Evolutionary conservation across 2,113 vertebrate genomes (phyloP).

Genomic region (Gasterosteus aculeatus): DNA sequence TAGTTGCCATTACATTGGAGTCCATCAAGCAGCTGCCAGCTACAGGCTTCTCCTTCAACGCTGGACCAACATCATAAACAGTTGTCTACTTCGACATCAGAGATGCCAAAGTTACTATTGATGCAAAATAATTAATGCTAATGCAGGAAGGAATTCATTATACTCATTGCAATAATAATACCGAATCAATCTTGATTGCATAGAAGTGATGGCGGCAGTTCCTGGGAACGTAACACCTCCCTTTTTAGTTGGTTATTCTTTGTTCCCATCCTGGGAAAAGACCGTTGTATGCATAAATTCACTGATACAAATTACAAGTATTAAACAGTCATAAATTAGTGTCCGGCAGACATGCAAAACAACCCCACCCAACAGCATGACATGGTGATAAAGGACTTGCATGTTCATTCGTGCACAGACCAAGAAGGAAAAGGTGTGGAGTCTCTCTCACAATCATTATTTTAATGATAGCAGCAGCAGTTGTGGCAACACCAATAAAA

Average conservation of each 20-base stretch:
- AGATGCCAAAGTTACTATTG: neutral
- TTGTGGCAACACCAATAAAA: constrained; percentile 24
- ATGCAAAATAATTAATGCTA: neutral
- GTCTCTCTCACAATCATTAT: constrained; percentile 37
- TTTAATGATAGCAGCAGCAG: constrained; percentile 30
- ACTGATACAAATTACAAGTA: constrained; percentile 4
- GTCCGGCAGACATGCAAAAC: constrained; percentile 5
- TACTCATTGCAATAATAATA: neutral
- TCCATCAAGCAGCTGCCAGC: neutral
- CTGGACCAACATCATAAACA: neutral
- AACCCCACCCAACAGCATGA: neutral
- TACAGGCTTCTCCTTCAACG: neutral
- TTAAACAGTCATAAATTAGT: constrained; percentile 8
- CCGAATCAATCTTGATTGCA: neutral
- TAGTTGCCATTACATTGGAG: neutral
- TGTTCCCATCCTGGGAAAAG: neutral
- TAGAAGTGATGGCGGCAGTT: neutral
- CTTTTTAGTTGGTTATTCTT: neutral
- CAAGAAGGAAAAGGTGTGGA: constrained; percentile 10
- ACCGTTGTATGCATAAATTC: neutral
- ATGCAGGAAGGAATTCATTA: neutral
- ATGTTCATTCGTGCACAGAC: constrained; percentile 39
- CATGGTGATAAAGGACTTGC: constrained; percentile 11
- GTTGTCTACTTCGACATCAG: neutral
- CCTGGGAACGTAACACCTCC: neutral